Evolutionary conservation across 2,797 vertebrate species (phyloP), one percentile per base, ranked within the genome.

Genomic region (Aldrovandia affinis): DNA sequence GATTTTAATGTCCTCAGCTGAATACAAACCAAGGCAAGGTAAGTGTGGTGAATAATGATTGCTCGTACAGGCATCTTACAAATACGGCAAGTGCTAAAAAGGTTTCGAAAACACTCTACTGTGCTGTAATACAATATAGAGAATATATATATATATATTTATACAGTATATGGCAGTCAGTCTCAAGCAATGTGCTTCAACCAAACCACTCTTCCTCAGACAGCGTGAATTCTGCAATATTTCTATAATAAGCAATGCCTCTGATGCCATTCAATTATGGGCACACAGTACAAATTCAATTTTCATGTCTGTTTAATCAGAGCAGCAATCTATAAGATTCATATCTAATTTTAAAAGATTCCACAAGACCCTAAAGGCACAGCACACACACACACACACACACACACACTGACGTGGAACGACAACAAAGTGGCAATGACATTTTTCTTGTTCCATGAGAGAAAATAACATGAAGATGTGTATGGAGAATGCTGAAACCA

Each of bases 401-500:
- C 44, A 57, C 63, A 28, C 61, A 68, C 61, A 42, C 44, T 65
- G 57, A 65, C 30, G 30, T n/a, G n/a, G 22, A 84, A 80, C 55
- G 55, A 25, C 57, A 68, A 30, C 39, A 28, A 81, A 70, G 63
- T 15, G 52, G 33, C 65, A 73, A 57, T 73, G 63, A 50, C 63
- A 81, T 84, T 82, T 70, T 70, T 57, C 15, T 47, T 80, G n/a
- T 36, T 80, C 52, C 79, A 55, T 80, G 36, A 73, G 57, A 81
- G 1, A 75, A 47, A 84, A 55, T n/a, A 36, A 39, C 42, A 14
- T 20, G n/a, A 73, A 81, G 33, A 81, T 44, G 50, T 7, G 8
- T 61, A 63, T 20, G 5, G 39, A 22, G 39, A 80, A 68, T 80
- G 52, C 42, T 14, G 25, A 36, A 44, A 68, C 25, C 39, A 65